Evolutionary conservation across 2,888 invertebrate genomes (phyloP).

Genomic region (Megamerina dolium): DNA sequence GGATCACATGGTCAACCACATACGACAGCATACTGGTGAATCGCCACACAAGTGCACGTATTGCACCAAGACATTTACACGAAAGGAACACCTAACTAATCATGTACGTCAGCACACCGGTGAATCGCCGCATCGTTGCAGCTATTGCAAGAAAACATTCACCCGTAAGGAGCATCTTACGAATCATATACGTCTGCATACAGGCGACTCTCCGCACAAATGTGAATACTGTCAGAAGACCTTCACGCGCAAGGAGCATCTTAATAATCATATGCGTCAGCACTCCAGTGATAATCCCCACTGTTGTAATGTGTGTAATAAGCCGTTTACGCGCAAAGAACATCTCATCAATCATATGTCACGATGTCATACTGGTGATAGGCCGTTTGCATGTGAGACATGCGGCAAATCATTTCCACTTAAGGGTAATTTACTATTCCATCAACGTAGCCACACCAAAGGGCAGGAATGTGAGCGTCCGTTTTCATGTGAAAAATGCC

Average conservation of each 20-base stretch:
- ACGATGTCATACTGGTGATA: slow-evolving; percentile 64
- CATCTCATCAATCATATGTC: slow-evolving; percentile 80
- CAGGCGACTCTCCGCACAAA: slow-evolving; percentile 77
- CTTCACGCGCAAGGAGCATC: slow-evolving; percentile 78
- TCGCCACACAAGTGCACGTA: slow-evolving; percentile 82
- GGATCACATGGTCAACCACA: slow-evolving; percentile 70
- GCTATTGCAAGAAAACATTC: slow-evolving; percentile 54
- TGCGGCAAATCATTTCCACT: slow-evolving; percentile 83
- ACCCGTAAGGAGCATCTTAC: slow-evolving; percentile 81
- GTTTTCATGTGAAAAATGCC: slow-evolving; percentile 75
- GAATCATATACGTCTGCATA: slow-evolving; percentile 76
- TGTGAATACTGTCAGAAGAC: slow-evolving; percentile 82
- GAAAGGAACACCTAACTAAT: slow-evolving; percentile 79
- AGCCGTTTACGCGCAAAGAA: slow-evolving; percentile 80
- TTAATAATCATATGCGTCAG: slow-evolving; percentile 79
- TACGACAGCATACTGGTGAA: slow-evolving; percentile 74
- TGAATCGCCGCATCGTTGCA: slow-evolving; percentile 61
- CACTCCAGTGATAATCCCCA: slow-evolving; percentile 86
- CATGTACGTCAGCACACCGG: slow-evolving; percentile 77
- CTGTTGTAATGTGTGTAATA: slow-evolving; percentile 76
- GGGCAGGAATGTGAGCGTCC: slow-evolving; percentile 60
- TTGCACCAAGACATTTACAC: slow-evolving; percentile 73
- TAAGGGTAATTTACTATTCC: slow-evolving; percentile 78
- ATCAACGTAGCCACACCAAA: slow-evolving; percentile 80
- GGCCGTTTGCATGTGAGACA: slow-evolving; percentile 76